Evolutionary conservation across 2,113 vertebrate genomes (phyloP).

Genomic region (Origma solitaria): DNA sequence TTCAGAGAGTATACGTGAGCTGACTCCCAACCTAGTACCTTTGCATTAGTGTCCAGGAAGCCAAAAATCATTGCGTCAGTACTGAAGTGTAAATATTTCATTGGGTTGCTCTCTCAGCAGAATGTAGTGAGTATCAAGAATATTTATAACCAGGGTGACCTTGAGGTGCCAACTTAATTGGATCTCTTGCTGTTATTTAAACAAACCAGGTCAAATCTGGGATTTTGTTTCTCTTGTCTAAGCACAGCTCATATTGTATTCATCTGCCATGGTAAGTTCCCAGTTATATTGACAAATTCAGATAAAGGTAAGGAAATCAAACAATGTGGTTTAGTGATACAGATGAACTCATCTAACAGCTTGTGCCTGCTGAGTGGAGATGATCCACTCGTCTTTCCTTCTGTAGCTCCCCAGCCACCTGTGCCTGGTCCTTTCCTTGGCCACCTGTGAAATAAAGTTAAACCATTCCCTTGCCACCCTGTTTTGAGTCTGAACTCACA

Average conservation of each 20-base stretch:
- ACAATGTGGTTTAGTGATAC: background rate
- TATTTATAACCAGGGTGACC: background rate
- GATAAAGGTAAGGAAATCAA: background rate
- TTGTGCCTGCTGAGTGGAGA: background rate
- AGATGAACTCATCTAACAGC: background rate
- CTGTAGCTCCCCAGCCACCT: background rate
- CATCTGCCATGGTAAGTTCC: background rate
- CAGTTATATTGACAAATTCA: background rate
- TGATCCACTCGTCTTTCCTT: background rate
- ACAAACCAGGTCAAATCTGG: background rate
- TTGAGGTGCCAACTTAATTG: background rate
- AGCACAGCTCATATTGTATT: background rate
- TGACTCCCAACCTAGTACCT: background rate
- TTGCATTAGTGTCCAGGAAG: background rate
- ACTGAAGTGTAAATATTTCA: background rate
- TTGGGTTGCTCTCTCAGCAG: background rate
- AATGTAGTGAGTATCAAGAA: background rate
- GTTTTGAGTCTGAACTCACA: background rate
- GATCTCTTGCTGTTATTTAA: background rate
- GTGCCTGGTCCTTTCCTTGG: background rate
- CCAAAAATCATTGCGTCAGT: background rate
- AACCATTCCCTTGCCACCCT: background rate
- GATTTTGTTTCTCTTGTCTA: background rate
- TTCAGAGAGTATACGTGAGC: background rate
- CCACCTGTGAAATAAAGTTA: background rate